phyloP scores from a whole-genome alignment of 1,140 invertebrate species.

The Calosoma granatense region DNA sequence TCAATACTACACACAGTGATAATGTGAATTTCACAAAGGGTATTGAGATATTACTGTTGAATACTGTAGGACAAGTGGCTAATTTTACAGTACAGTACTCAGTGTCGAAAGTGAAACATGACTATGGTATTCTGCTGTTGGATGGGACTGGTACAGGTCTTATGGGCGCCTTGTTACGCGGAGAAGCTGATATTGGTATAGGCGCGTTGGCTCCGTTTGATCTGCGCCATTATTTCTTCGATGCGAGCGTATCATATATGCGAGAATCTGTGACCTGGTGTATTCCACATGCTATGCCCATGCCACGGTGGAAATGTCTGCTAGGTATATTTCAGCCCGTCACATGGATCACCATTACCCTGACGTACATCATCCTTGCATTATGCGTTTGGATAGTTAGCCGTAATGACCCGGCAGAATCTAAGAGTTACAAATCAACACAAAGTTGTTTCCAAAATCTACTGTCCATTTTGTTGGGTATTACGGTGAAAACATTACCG shows the following conservation, averaged over 20 bases:
- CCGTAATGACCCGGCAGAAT: slow-evolving; percentile 2
- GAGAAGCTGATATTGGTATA: slow-evolving; percentile 5
- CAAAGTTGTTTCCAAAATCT: slow-evolving; percentile 12
- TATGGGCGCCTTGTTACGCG: background rate
- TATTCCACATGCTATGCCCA: slow-evolving; percentile 13
- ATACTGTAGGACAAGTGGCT: slow-evolving; percentile 15
- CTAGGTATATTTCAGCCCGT: background rate
- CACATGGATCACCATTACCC: slow-evolving; percentile 10
- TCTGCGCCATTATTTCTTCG: slow-evolving; percentile 12
- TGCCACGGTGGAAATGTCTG: background rate
- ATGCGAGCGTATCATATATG: slow-evolving; percentile 15
- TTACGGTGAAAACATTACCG: slow-evolving; percentile 14
- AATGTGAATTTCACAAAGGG: slow-evolving; percentile 10
- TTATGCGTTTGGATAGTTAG: slow-evolving; percentile 11
- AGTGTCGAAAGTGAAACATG: slow-evolving; percentile 3
- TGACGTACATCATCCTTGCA: slow-evolving; percentile 13
- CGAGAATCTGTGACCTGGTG: slow-evolving; percentile 18
- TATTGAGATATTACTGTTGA: slow-evolving; percentile 20
- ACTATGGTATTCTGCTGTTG: slow-evolving; percentile 14
- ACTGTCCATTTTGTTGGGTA: slow-evolving; percentile 13
- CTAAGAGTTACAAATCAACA: slow-evolving; percentile 11
- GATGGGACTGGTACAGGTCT: slow-evolving; percentile 19
- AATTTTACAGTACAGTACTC: slow-evolving; percentile 19
- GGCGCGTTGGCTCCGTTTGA: slow-evolving; percentile 15
- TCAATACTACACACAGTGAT: background rate